Evolutionary conservation across 2,888 invertebrate genomes (phyloP), one percentile per base, ranked within the genome.

Genomic region (Agriopis leucophaearia): DNA sequence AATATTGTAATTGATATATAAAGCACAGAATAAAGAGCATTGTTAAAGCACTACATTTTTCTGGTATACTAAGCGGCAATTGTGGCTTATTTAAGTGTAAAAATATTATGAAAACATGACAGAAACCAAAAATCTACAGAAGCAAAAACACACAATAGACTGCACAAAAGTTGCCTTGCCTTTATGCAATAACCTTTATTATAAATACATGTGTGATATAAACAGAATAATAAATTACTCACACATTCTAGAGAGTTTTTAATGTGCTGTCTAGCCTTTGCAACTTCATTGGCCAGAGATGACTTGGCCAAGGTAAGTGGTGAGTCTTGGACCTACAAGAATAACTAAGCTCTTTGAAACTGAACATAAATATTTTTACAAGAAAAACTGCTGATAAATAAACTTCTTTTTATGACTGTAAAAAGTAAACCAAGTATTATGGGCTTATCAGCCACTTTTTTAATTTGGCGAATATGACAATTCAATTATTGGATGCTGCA

Each of bases 251-350:
- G 94, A 82, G 95, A 96, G 84, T 95, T 95, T 94, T 96, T 97
- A 94, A 97, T 96, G 92, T 97, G 96, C 93, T 97, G 96, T 86
- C 97, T 96, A 88, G 97, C 97, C 94, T 97, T 97, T 86, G 97
- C 97, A 87, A 97, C 97, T 95, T 97, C 97, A 89, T 95, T 96
- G 85, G 97, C 97, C 93, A 97, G 95, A 81, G 96, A 95, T 83
- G 95, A 95, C 88, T 94, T 90, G 82, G 88, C 83, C 82, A 87
- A 79, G 76, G 84, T 78, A 76, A 87, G 85, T 80, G 88, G 85
- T 75, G 84, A 79, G 72, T 81, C 85, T 83, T 85, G 84, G 66
- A 86, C 88, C 89, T 90, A 87, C 84, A 88, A 89, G 78, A 78
- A 80, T 75, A 73, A 54, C 54, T 70, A 55, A 76, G 77, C 55